Evolutionary conservation across 2,888 invertebrate species (phyloP).

Genomic region (Hofmannophila pseudospretella): DNA sequence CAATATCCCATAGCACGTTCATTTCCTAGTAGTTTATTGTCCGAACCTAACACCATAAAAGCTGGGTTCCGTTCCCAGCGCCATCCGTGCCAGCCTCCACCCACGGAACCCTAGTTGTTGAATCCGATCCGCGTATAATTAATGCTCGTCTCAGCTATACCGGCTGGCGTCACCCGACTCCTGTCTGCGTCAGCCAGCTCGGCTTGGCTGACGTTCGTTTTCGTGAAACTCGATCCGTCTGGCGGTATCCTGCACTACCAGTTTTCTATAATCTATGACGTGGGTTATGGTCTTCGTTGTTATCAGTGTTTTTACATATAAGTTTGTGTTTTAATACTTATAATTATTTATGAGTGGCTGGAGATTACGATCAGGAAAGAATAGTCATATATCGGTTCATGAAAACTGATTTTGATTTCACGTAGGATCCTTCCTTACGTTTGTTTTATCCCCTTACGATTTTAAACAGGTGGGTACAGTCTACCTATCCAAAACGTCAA

Average conservation of each 20-base stretch:
- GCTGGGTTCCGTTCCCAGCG: background rate
- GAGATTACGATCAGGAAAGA: too few species aligned
- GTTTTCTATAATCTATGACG: slow-evolving; percentile 5
- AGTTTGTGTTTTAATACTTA: too few species aligned
- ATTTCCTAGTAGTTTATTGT: too few species aligned
- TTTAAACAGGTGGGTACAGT: too few species aligned
- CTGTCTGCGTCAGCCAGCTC: slow-evolving; percentile 27
- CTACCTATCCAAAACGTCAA: too few species aligned
- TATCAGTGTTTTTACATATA: background rate
- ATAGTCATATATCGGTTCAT: too few species aligned
- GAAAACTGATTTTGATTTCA: too few species aligned
- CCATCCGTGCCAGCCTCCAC: background rate
- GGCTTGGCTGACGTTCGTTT: slow-evolving; percentile 55
- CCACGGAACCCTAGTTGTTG: slow-evolving; percentile 8
- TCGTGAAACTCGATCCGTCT: slow-evolving; percentile 60
- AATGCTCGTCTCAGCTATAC: slow-evolving; percentile 55
- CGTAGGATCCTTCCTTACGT: too few species aligned
- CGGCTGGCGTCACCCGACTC: slow-evolving; percentile 42
- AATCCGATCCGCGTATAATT: slow-evolving; percentile 59
- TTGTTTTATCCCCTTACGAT: too few species aligned
- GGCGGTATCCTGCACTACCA: slow-evolving; percentile 26
- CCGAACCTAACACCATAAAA: too few species aligned
- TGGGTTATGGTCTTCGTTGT: background rate
- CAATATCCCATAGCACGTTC: too few species aligned
- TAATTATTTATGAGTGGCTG: too few species aligned